Evolutionary conservation across 2,113 vertebrate genomes (phyloP).

Genomic region (Apodemus sylvaticus): DNA sequence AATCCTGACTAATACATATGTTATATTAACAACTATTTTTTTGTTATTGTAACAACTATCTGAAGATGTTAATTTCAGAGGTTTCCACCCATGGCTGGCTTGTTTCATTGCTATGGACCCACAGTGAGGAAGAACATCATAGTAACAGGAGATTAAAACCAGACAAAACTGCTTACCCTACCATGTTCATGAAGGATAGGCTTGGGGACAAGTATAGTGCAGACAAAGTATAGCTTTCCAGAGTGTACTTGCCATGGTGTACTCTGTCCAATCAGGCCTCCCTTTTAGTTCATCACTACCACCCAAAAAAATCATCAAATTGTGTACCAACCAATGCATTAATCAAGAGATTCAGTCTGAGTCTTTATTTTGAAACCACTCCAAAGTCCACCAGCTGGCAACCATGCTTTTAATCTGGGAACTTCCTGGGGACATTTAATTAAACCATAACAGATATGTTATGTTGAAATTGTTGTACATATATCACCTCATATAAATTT

Average conservation of each 20-base stretch:
- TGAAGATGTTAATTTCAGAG: neutral
- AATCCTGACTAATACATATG: neutral
- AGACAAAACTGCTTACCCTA: neutral
- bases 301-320: neutral
- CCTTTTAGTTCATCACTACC: neutral
- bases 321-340: neutral
- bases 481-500: neutral
- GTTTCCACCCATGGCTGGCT: neutral
- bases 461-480: neutral
- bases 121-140: no score
- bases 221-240: neutral
- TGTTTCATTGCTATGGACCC: neutral
- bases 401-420: neutral
- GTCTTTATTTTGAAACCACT: neutral
- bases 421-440: neutral
- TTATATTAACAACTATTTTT: neutral
- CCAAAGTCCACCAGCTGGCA: neutral
- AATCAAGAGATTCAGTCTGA: neutral
- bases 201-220: neutral
- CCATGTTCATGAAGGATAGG: neutral
- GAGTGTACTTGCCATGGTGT: neutral
- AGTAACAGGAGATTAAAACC: neutral
- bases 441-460: neutral
- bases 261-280: neutral
- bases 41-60: neutral